These are phyloP conservation scores for Idaea aversata DNA, from an alignment of 2,888 invertebrate genomes.

Conservation along the genomic window DNA sequence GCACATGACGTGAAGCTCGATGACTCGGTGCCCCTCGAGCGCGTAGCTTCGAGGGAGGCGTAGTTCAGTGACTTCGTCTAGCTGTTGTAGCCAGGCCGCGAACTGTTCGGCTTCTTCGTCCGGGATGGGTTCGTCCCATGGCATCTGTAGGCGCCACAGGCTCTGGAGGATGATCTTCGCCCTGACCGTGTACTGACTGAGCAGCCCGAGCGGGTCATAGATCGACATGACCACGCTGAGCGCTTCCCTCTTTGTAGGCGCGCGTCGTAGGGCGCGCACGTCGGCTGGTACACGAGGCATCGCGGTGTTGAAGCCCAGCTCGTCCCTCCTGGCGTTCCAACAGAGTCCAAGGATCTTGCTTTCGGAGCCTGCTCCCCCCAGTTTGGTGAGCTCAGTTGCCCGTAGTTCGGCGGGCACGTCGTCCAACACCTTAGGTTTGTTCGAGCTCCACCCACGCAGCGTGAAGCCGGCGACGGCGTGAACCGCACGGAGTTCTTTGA, in stretches of 20 bases:
- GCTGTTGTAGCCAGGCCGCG: conserved; percentile 17
- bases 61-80: conserved; percentile 10
- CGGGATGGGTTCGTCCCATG: conserved; percentile 22
- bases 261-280: conserved; percentile 18
- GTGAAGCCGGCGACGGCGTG: not conserved
- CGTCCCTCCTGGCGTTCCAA: conserved; percentile 21
- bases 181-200: conserved; percentile 30
- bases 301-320: conserved; percentile 21
- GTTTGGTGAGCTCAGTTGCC: too few relatives aligned
- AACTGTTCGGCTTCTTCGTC: conserved; percentile 4
- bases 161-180: conserved; percentile 31
- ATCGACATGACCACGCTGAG: too few relatives aligned
- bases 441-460: not conserved
- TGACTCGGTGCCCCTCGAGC: too few relatives aligned
- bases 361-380: too few relatives aligned
- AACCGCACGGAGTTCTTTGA: not conserved
- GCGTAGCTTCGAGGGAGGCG: conserved; percentile 9
- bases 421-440: not conserved
- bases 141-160: conserved; percentile 17
- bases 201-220: conserved; percentile 25
- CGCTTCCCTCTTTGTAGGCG: conserved; percentile 27
- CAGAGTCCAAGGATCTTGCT: conserved; percentile 20
- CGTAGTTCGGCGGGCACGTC: conserved; percentile 2
- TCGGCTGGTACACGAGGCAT: conserved; percentile 15
- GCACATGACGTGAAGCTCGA: conserved; percentile 15